These are phyloP conservation scores for Cassiopea xamachana DNA, from an alignment of 30 jellyfish, hydroid and myxozoan species.

Conservation along the genomic window DNA sequence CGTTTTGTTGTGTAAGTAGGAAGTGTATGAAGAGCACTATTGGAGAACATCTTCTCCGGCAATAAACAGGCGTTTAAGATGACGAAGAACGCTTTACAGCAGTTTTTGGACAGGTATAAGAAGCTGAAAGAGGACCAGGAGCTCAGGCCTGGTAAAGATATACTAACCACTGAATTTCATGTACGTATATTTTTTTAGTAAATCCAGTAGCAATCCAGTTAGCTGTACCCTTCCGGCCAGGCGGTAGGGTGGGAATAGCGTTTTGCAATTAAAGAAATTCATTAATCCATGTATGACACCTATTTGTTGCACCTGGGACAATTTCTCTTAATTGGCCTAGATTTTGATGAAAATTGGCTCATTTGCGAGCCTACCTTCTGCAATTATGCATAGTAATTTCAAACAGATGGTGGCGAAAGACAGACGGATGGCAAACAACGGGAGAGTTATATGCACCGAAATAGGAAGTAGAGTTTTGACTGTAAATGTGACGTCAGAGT, in stretches of 20 bases:
- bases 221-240: not conserved
- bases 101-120: constrained; percentile 46
- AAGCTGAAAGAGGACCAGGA: constrained; percentile 40
- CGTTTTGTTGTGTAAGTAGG: not conserved
- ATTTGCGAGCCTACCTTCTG: no score
- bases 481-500: not conserved
- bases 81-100: constrained; percentile 38
- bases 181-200: constrained; percentile 7
- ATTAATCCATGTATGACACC: no score
- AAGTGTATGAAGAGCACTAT: not conserved
- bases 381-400: not conserved
- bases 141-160: constrained; percentile 62
- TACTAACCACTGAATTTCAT: constrained; percentile 69
- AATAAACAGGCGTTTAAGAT: not conserved
- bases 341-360: no score
- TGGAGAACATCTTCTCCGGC: not conserved
- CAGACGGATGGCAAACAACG: not conserved
- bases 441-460: not conserved
- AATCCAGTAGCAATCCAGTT: not conserved
- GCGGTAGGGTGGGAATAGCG: no score
- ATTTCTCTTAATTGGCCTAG: no score
- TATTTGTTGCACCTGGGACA: no score
- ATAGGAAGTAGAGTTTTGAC: not conserved
- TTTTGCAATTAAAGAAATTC: no score
- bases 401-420: not conserved